Evolutionary conservation across 2,888 invertebrate genomes (phyloP), one percentile per base, ranked within the genome.

Genomic region (Aphidoletes aphidimyza): DNA sequence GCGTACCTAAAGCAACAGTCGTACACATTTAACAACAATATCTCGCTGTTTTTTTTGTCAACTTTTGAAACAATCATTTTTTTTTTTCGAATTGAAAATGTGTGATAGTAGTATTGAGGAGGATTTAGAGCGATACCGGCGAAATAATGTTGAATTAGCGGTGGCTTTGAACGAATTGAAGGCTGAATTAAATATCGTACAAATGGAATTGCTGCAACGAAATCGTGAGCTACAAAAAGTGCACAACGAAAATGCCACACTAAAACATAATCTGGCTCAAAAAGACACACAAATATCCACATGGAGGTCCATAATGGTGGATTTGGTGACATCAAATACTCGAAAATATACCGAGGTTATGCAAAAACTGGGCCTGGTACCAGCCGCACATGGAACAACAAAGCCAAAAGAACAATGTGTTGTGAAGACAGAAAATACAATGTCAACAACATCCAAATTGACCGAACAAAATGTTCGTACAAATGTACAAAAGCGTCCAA

Each of bases 291-390:
- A 37, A 37, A 6, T 81, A 22, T 11, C 19, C n/a, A 37, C n/a
- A 37, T 81, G 81, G 81, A 37, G 81, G 1, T 19, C 81, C 36
- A 0, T 6, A 1, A 37, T 81, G 9, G 17, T 81, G 37, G 81
- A 81, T 36, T 81, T 81, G 81, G 37, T 81, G 11, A 19, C 36
- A 22, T 11, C 81, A 37, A 81, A 81, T 37, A 81, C 81, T 9
- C 1, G n/a, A 81, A 81, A 81, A 22, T 81, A 37, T 37, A 81
- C 81, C 1, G 81, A 81, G 37, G 3, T 81, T 37, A 81, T 81
- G 81, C 81, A 81, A 81, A 36, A 81, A n/a, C 6, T 81, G 5
- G 81, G 81, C 37, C 37, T 81, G n/a, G 37, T 81, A 14, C 37
- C 81, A 22, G 22, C 69, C 3, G 34, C 69, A 69, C 30, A 69